Percentiles rank a stretch among this genome's conserved stretches.
Conservation (phyloP, 2,113 vertebrate species). For the Clarias macrocephalus region DNA sequence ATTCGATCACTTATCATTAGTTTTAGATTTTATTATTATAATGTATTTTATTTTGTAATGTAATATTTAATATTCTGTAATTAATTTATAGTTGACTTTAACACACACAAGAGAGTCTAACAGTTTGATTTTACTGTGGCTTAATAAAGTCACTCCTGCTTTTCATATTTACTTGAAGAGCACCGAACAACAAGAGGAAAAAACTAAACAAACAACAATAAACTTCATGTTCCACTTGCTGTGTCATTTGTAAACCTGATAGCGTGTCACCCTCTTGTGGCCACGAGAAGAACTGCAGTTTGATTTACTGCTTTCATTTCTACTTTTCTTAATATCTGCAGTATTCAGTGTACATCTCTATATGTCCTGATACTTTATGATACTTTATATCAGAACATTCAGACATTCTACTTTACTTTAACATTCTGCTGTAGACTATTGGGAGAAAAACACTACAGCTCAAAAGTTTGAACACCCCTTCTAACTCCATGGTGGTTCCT, state of each 20-base stretch:
- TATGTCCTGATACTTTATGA: neutral
- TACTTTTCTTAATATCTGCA: neutral
- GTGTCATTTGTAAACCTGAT: neutral
- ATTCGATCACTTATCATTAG: no score
- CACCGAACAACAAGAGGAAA: neutral
- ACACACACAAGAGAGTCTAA: no score
- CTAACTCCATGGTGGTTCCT: no score
- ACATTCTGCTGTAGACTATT: neutral
- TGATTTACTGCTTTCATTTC: neutral
- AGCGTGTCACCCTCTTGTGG: constrained; percentile 44
- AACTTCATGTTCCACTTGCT: neutral
- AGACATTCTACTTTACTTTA: neutral
- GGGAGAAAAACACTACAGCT: neutral
- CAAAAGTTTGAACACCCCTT: no score
- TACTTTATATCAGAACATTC: neutral
- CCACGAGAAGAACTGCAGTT: constrained; percentile 19
- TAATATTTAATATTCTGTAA: no score
- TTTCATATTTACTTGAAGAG: neutral
- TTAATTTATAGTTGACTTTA: no score
- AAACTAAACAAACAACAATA: neutral
- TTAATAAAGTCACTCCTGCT: neutral
- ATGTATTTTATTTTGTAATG: no score
- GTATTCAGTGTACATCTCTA: no score
- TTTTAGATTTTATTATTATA: no score
- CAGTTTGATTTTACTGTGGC: neutral